These are phyloP conservation scores for Luperina nickerlii DNA, from an alignment of 2,888 invertebrate genomes.

Conservation along the genomic window DNA sequence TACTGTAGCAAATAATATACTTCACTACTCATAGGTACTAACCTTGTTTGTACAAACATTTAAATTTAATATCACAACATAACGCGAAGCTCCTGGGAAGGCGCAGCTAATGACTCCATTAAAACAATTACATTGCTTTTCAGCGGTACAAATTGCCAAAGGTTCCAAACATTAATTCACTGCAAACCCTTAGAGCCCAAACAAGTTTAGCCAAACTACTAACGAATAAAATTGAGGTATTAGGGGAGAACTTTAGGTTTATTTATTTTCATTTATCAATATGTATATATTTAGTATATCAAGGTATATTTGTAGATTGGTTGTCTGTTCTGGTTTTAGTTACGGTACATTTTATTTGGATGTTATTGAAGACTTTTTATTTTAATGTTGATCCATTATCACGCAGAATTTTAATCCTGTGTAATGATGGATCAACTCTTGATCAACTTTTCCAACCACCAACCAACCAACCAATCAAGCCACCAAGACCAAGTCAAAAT, in stretches of 20 bases:
- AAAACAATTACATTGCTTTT: slow-evolving; percentile 45
- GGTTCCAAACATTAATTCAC: slow-evolving; percentile 31
- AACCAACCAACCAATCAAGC: no score
- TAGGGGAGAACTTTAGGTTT: background rate
- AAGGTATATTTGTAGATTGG: no score
- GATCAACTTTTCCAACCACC: no score
- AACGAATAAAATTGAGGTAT: slow-evolving; percentile 42
- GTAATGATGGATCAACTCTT: no score
- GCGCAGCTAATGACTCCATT: slow-evolving; percentile 32
- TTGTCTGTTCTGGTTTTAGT: background rate
- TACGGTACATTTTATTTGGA: no score
- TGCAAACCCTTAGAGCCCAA: slow-evolving; percentile 2
- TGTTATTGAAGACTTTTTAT: no score
- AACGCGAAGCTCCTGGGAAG: slow-evolving; percentile 4
- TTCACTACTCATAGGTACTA: background rate
- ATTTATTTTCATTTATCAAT: background rate
- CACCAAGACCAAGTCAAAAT: no score
- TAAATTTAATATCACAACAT: slow-evolving; percentile 4
- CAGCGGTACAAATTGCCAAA: slow-evolving; percentile 46
- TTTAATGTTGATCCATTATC: background rate
- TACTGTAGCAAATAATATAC: background rate
- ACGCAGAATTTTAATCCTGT: background rate
- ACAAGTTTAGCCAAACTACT: slow-evolving; percentile 35
- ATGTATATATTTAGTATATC: background rate
- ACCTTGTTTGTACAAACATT: background rate